phyloP scores from a whole-genome alignment of 2,113 vertebrate genomes.

The Cottus gobio region DNA sequence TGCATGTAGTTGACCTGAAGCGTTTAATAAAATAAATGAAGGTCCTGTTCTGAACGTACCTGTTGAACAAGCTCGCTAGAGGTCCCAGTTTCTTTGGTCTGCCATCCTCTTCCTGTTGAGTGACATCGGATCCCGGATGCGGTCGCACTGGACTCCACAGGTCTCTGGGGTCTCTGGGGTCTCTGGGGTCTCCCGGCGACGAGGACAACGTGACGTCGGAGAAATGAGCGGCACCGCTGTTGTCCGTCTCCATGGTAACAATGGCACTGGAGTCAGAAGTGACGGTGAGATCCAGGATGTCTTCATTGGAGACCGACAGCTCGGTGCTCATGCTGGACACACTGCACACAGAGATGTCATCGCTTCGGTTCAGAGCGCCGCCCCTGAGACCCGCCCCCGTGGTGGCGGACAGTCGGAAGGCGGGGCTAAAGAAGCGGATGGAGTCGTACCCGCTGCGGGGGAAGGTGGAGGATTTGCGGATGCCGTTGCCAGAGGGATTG shows the following conservation, averaged over 20 bases:
- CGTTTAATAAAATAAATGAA: not conserved
- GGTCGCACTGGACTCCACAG: conserved; percentile 51
- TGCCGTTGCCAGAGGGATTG: not conserved
- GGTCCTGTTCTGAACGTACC: conserved; percentile 71
- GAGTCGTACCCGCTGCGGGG: conserved; percentile 88
- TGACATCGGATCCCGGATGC: not conserved
- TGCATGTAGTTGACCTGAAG: no score
- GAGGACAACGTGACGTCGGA: conserved; percentile 85
- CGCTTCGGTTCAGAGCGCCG: conserved; percentile 83
- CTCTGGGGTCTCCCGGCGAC: conserved; percentile 61
- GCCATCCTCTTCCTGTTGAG: conserved; percentile 74
- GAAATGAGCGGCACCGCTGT: conserved; percentile 75
- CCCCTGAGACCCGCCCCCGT: conserved; percentile 9
- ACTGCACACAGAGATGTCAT: conserved; percentile 90
- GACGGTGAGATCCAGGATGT: conserved; percentile 91
- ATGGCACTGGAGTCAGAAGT: conserved; percentile 94
- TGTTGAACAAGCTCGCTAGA: conserved; percentile 88
- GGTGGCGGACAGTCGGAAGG: conserved; percentile 23
- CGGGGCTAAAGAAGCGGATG: conserved; percentile 84
- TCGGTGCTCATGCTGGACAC: conserved; percentile 94
- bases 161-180: conserved; percentile 63
- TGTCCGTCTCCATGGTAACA: conserved; percentile 89
- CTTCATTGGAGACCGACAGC: conserved; percentile 92
- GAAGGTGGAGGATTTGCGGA: conserved; percentile 90
- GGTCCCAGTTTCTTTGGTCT: conserved; percentile 84